Percentiles rank a stretch among this genome's conserved stretches.
Evolutionary conservation across 92 coral and sea anemone species (phyloP).

Genomic region (Palythoa heliodiscus): DNA sequence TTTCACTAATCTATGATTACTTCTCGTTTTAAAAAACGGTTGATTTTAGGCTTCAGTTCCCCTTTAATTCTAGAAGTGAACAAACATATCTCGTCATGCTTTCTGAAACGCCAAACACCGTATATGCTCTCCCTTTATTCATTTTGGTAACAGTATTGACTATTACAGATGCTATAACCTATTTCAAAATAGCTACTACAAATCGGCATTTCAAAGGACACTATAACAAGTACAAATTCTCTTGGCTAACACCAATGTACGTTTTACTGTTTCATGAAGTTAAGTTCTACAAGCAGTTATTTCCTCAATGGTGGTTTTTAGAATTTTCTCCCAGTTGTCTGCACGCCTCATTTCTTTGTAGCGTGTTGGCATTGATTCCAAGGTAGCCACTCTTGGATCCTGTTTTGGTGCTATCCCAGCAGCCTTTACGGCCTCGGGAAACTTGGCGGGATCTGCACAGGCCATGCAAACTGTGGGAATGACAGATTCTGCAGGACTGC

Average conservation of each 20-base stretch:
- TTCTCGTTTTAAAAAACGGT: too few species aligned
- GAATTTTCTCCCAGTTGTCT: constrained; percentile 81
- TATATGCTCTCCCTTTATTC: too few species aligned
- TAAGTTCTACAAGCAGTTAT: constrained; percentile 35
- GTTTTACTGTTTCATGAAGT: not conserved
- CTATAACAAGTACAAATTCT: too few species aligned
- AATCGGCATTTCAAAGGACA: too few species aligned
- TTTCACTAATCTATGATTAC: too few species aligned
- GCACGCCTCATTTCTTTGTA: constrained; percentile 68
- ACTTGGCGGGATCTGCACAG: constrained; percentile 90
- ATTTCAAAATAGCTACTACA: too few species aligned
- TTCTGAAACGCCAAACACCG: too few species aligned
- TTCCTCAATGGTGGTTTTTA: constrained; percentile 54
- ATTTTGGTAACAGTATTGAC: too few species aligned
- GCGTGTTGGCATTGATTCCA: constrained; percentile 65
- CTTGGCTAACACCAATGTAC: not conserved
- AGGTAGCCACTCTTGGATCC: constrained; percentile 49
- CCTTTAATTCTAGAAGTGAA: too few species aligned
- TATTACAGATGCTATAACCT: too few species aligned
- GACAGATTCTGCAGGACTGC: constrained; percentile 8
- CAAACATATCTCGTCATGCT: too few species aligned
- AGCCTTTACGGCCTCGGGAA: constrained; percentile 80
- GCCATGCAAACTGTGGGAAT: constrained; percentile 70
- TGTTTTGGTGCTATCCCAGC: constrained; percentile 68
- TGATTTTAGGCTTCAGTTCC: too few species aligned